Evolutionary conservation across 2,888 invertebrate genomes (phyloP), one percentile per base, ranked within the genome.

Genomic region (Paralinhomoeus sp.): DNA sequence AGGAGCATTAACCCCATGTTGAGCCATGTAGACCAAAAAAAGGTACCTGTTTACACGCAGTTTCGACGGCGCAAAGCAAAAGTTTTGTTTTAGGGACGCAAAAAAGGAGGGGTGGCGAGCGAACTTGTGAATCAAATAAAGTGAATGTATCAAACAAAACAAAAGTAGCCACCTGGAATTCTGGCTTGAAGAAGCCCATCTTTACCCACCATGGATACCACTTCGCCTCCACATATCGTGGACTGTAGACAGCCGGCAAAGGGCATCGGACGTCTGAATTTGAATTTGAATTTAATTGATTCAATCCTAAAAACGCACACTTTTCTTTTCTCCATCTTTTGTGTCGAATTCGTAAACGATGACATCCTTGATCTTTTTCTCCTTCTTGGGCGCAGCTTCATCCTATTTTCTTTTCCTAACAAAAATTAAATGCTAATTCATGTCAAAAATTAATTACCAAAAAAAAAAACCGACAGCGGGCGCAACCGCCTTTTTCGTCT

Each of bases 151-250:
- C n/a, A n/a, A n/a, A n/a, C n/a, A n/a, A 12, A 12, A 15, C 9
- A 31, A 31, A 31, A n/a, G n/a, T 18, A 34, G n/a, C n/a, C 36
- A 47, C 47, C 15, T 15, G 18, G 22, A 62, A 87, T 69, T 97
- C 97, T 3, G 97, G 97, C 63, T 81, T 85, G 64, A 97, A 99
- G 68, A 87, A 93, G 5, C 89, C 89, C 63, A 80, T 71, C 56
- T 85, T 80, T 62, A 91, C 85, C 97, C 97, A 97, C 97, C 97
- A 97, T 33, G 76, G 67, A 62, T 97, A 97, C 97, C 97, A 99
- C 5, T 81, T 82, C 3, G 91, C 84, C 68, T 99, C 97, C 9
- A 99, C 93, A 71, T 79, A 97, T 49, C 75, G 73, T 0, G 97
- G 97, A 64, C 81, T 87, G 67, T 99, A 97, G 0, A 85, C 76